Evolutionary conservation across 30 jellyfish, hydroid and myxozoan species (phyloP), one percentile per base, ranked within the genome.

Genomic region (Phacellophora camtschatica): DNA sequence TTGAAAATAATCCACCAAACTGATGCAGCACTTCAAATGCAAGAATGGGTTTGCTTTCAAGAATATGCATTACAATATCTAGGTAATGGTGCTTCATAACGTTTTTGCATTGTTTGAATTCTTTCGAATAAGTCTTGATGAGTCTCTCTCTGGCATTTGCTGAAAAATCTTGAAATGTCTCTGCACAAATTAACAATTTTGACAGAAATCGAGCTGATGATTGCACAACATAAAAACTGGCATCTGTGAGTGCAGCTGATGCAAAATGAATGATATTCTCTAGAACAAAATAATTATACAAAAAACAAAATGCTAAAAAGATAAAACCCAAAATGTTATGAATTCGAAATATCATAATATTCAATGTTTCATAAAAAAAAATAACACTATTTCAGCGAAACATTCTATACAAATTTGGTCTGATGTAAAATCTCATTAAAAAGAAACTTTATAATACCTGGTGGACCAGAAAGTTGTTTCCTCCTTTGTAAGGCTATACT

Each of bases 151-250:
- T 28, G 37, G 1, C 37, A 20, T 41, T 5, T 53, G 9, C n/a
- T 7, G 20, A 18, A 37, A 2, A n/a, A 18, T 61, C 74, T n/a
- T n/a, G n/a, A 61, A 61, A 61, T 19, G 28, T 6, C 12, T 16
- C 22, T 22, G 74, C 35, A 6, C 74, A 48, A 9, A 30, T 0
- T 23, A 50, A 74, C 5, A 80, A 30, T 16, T 23, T 71, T 5
- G 69, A 27, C 30, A 65, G 33, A 66, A 80, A 65, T 54, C 11
- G 25, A 48, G 49, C 36, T 55, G 91, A 76, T 11, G 91, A 64
- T 33, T 66, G 33, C 32, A 41, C 29, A 9, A 80, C 91, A 45
- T 64, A 80, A 32, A 64, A 80, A 41, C 91, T 80, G 3, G 74
- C 19, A 27, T 80, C 91, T 9, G 31, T 34, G 59, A 80, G 66